Conservation (phyloP, 2,888 invertebrate genomes). For the Holacanthella duospinosa region DNA sequence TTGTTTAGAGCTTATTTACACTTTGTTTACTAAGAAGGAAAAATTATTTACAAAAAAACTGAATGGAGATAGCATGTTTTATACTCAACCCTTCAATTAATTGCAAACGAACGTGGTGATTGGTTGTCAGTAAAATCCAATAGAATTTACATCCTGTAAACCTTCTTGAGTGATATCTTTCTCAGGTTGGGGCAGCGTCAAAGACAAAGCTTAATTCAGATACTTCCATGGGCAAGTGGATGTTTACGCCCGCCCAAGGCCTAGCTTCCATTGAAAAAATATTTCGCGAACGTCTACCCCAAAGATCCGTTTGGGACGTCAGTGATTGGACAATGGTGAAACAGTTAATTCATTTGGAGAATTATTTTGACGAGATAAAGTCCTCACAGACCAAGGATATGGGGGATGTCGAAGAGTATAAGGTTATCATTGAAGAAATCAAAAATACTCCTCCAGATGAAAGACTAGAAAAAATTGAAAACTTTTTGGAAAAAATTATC, state of each 20-base stretch:
- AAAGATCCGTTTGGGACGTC: conserved; percentile 15
- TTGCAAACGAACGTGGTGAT: too few species aligned
- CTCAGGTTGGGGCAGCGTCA: conserved; percentile 20
- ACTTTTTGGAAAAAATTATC: not conserved
- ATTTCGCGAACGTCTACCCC: conserved; percentile 12
- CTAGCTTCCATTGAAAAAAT: conserved; percentile 18
- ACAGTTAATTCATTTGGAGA: conserved; percentile 12
- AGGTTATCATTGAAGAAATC: conserved; percentile 25
- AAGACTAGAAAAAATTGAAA: conserved; percentile 9
- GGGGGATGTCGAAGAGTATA: conserved; percentile 9
- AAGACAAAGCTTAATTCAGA: conserved; percentile 13
- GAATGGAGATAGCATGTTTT: too few species aligned
- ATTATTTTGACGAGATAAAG: conserved; percentile 20
- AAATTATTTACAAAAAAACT: too few species aligned
- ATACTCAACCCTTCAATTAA: too few species aligned
- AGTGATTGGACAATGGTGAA: conserved; percentile 9
- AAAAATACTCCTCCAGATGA: conserved; percentile 16
- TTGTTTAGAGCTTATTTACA: too few species aligned
- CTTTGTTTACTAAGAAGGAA: too few species aligned
- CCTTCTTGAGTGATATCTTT: too few species aligned
- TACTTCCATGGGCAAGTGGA: conserved; percentile 11
- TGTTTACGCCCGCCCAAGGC: conserved; percentile 18
- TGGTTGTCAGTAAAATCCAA: too few species aligned
- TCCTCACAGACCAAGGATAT: conserved; percentile 10
- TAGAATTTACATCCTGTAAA: too few species aligned